Conservation (phyloP, 2,888 invertebrate genomes). For the Trissonchulus latispiculum region DNA sequence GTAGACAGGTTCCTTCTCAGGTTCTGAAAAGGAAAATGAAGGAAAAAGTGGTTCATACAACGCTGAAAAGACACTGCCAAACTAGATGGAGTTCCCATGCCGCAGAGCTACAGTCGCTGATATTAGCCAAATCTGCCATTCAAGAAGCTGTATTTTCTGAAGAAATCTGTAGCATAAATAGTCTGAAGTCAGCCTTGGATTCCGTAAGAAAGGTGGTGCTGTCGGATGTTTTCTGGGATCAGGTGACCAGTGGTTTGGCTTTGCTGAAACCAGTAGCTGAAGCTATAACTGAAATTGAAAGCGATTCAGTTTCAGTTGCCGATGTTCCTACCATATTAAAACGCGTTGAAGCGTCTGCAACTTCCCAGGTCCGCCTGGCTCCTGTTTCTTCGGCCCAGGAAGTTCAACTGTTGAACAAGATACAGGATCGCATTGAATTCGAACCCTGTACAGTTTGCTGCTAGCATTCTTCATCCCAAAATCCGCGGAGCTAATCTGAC, state of each 20-base stretch:
- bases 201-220: background rate
- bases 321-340: background rate
- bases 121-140: background rate
- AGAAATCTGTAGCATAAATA: background rate
- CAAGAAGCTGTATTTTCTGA: background rate
- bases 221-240: background rate
- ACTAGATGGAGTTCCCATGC: background rate
- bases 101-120: background rate
- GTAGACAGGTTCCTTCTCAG: background rate
- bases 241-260: background rate
- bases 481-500: background rate
- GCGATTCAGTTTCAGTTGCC: background rate
- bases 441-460: background rate
- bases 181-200: background rate
- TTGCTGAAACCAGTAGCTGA: background rate
- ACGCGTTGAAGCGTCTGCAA: too few relatives aligned
- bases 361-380: too few relatives aligned
- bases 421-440: background rate
- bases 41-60: background rate
- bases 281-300: background rate
- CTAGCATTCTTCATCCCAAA: slow-evolving; percentile 1
- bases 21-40: background rate
- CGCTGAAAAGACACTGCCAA: background rate
- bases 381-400: too few relatives aligned
- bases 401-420: background rate